Percentiles rank a stretch among this genome's conserved stretches.
These are phyloP conservation scores for Lacerta agilis DNA, from an alignment of 2,797 vertebrate genomes.

Conservation along the genomic window DNA sequence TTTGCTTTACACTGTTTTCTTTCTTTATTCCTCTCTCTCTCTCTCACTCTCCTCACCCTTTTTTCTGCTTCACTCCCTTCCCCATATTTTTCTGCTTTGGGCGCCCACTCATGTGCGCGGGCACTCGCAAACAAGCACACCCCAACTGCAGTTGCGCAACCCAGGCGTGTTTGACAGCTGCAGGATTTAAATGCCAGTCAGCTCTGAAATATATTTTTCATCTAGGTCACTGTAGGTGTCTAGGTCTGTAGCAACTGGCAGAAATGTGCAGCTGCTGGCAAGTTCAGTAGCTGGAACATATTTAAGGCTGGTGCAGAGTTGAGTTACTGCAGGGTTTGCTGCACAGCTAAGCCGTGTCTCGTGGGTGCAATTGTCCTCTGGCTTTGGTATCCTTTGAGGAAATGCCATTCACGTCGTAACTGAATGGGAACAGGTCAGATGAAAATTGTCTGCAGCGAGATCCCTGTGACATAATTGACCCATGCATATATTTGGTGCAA, in stretches of 20 bases:
- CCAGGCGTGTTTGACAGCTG: conserved; percentile 32
- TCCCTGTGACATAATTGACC: not conserved
- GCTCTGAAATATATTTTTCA: conserved; percentile 28
- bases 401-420: conserved; percentile 55
- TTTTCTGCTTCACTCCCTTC: conserved; percentile 1
- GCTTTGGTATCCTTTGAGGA: conserved; percentile 51
- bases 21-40: conserved; percentile 28
- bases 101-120: not conserved
- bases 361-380: conserved; percentile 50
- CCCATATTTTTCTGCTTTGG: conserved; percentile 20
- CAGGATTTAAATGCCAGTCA: conserved; percentile 37
- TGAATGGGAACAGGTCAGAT: conserved; percentile 43
- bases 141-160: conserved; percentile 18
- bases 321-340: not conserved
- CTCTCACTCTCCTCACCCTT: not conserved
- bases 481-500: not conserved
- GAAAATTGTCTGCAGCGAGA: conserved; percentile 34
- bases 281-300: not conserved
- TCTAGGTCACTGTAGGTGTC: conserved; percentile 27
- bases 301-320: conserved; percentile 6
- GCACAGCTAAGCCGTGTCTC: conserved; percentile 7
- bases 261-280: conserved; percentile 47
- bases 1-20: conserved; percentile 13
- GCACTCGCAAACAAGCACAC: conserved; percentile 14
- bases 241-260: conserved; percentile 16